A percentile compares a stretch with the other conserved stretches of the same genome.
These are phyloP conservation scores for Pelodytes ibericus DNA, from an alignment of 2,797 vertebrate genomes.

Conservation along the genomic window DNA sequence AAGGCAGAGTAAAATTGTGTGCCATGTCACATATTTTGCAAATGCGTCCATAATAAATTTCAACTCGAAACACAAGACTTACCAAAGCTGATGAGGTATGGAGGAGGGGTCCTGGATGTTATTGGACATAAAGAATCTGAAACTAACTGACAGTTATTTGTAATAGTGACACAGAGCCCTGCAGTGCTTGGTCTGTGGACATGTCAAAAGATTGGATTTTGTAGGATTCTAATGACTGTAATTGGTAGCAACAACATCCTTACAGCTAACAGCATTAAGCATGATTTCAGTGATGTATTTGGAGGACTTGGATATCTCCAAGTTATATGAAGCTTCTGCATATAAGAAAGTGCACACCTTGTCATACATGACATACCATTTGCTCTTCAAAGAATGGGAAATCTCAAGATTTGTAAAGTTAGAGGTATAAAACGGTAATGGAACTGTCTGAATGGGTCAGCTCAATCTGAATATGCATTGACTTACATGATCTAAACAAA, in stretches of 20 bases:
- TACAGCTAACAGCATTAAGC: not conserved
- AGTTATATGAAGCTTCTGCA: not conserved
- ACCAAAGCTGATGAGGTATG: not conserved
- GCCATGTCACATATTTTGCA: not conserved
- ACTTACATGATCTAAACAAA: too few relatives aligned
- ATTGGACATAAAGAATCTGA: not conserved
- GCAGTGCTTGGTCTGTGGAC: not conserved
- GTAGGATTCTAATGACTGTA: not conserved
- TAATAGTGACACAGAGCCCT: not conserved
- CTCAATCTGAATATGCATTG: too few relatives aligned
- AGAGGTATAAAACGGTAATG: too few relatives aligned
- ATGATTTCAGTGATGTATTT: not conserved
- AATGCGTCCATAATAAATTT: not conserved
- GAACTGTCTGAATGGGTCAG: too few relatives aligned
- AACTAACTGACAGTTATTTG: not conserved
- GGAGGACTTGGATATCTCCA: not conserved
- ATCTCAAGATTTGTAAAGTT: too few relatives aligned
- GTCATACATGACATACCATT: not conserved
- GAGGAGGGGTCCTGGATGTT: not conserved
- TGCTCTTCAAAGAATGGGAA: too few relatives aligned
- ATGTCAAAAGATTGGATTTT: not conserved
- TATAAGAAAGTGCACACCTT: not conserved
- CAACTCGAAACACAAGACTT: not conserved
- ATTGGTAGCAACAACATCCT: not conserved
- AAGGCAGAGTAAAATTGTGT: not conserved